Percentiles rank a stretch among this genome's conserved stretches.
Conservation (phyloP, 2,113 vertebrate genomes). For the Tringa solitaria region DNA sequence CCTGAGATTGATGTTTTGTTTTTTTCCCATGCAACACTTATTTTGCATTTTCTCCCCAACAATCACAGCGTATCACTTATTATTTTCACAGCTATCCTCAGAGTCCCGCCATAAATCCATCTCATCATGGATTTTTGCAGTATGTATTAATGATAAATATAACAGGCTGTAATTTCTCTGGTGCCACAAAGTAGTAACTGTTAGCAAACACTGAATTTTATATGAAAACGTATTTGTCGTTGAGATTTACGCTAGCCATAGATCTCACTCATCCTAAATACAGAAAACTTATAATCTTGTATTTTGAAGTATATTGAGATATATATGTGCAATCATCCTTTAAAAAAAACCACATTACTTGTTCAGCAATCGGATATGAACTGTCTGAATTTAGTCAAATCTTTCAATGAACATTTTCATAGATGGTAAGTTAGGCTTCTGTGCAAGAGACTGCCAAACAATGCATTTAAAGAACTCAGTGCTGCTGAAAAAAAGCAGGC, state of each 20-base stretch:
- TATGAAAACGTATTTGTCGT: not conserved
- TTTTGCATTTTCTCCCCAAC: not conserved
- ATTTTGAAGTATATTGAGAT: not conserved
- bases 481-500: constrained; percentile 7
- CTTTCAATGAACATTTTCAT: constrained; percentile 1
- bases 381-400: not conserved
- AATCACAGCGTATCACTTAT: not conserved
- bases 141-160: not conserved
- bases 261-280: not conserved
- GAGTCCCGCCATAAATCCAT: not conserved
- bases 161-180: not conserved
- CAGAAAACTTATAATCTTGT: not conserved
- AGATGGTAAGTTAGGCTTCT: not conserved
- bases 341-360: not conserved
- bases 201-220: not conserved
- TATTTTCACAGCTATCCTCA: not conserved
- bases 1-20: not conserved
- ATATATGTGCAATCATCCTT: not conserved
- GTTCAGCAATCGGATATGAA: not conserved
- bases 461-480: not conserved
- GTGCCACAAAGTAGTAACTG: not conserved
- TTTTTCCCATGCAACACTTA: not conserved
- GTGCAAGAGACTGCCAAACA: not conserved
- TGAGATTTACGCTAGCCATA: not conserved
- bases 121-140: not conserved